phyloP scores from a whole-genome alignment of 2,113 vertebrate genomes.

The Mormyrus iriodes region DNA sequence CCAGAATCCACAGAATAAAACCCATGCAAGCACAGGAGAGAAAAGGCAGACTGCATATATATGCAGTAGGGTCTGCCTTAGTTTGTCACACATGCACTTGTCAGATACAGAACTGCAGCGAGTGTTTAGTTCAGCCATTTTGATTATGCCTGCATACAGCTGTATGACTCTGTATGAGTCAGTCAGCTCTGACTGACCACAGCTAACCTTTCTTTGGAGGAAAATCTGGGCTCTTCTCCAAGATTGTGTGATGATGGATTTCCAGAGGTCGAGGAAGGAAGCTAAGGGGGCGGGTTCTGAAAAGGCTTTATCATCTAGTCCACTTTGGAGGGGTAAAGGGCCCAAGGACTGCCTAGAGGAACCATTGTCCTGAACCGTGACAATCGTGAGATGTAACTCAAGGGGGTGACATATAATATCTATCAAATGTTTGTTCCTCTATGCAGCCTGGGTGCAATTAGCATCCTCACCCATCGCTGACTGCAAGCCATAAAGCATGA shows the following conservation, averaged over 20 bases:
- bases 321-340: neutral
- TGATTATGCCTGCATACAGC: neutral
- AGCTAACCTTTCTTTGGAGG: neutral
- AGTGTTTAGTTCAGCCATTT: neutral
- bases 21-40: neutral
- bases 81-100: neutral
- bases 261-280: neutral
- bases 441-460: neutral
- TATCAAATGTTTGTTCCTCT: neutral
- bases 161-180: neutral
- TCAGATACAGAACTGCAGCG: neutral
- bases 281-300: neutral
- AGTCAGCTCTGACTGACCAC: neutral
- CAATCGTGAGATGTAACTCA: neutral
- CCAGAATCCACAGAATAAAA: neutral
- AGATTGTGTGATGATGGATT: neutral
- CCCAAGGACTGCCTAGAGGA: neutral
- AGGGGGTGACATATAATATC: neutral
- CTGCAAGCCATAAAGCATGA: neutral
- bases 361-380: neutral
- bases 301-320: neutral
- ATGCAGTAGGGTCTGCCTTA: neutral
- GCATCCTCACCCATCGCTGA: neutral
- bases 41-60: neutral
- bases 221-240: neutral